A percentile compares a stretch with the other conserved stretches of the same genome.
These are phyloP conservation scores for Meloidogyne hapla DNA, from an alignment of 1,140 invertebrate species.

Conservation along the genomic window DNA sequence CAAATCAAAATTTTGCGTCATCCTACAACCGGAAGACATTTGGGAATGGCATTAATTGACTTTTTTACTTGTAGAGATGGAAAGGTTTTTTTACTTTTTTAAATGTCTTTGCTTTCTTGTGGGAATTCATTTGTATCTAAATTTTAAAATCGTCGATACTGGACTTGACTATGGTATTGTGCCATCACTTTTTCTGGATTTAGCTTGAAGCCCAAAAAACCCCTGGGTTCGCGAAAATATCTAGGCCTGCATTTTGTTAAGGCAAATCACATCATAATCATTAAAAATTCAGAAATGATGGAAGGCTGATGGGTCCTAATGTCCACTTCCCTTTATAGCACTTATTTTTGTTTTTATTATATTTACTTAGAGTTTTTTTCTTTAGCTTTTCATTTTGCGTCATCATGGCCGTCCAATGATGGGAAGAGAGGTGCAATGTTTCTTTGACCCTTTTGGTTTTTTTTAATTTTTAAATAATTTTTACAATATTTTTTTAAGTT, in stretches of 20 bases:
- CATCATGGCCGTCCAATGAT: constrained; percentile 31
- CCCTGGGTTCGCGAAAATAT: too few species aligned
- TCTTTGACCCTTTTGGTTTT: constrained; percentile 31
- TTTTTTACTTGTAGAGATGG: not conserved
- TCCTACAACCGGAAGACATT: constrained; percentile 19
- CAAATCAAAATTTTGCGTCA: constrained; percentile 9
- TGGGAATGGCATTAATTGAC: constrained; percentile 27
- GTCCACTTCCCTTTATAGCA: too few species aligned
- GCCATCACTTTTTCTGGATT: too few species aligned
- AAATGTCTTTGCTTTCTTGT: too few species aligned
- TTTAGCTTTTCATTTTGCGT: constrained; percentile 16
- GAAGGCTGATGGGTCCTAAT: too few species aligned
- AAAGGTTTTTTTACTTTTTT: not conserved
- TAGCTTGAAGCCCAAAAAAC: too few species aligned
- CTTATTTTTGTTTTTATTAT: not conserved
- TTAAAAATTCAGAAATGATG: too few species aligned
- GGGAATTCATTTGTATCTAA: too few species aligned
- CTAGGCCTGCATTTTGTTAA: too few species aligned
- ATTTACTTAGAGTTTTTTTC: not conserved
- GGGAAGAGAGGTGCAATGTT: constrained; percentile 31
- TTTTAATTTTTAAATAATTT: constrained; percentile 11
- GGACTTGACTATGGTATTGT: too few species aligned
- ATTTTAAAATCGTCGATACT: too few species aligned
- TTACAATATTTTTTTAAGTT: not conserved
- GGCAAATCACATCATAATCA: too few species aligned